Base-by-base conservation (phyloP, 2,797 vertebrate genomes). In the Coregonus suidteri region DNA sequence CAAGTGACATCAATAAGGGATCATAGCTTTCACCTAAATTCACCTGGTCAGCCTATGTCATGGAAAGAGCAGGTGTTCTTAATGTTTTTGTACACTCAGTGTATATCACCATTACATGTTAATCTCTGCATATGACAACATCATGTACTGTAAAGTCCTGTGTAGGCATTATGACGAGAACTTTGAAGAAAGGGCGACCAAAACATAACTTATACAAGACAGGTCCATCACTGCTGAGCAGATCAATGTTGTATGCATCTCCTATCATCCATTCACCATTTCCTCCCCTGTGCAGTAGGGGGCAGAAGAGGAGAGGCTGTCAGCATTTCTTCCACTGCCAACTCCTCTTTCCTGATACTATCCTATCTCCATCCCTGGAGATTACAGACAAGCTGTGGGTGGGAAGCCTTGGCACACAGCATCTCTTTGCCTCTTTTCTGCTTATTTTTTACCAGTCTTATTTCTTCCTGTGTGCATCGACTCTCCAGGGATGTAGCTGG, bases 291-390 rank as follows among this genome's bases (percentile, higher is more conserved):
- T 90, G 79, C 93, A 91, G 90, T 81, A 94, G 93, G 92, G 91
- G 93, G 90, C 91, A 93, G 89, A 88, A 91, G 89, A 91, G 88
- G 87, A 84, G 85, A 91, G 91, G 90, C 87, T 88, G 89, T 91
- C 88, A 84, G 71, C 81, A 71, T 67, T 85, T 80, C 87, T 81
- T 14, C 15, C 84, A 75, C 82, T 87, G 84, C 89, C 85, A 85
- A 85, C 88, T 82, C 78, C 79, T 85, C 80, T 82, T 83, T 77
- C 82, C 82, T 81, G 82, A 86, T 88, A 74, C 82, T 73, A 75
- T 78, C 75, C 84, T 87, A 80, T 83, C 85, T 14, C n/a, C 25
- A 80, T 84, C 85, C 14, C 30, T 6, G 75, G 87, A 89, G 90
- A 90, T 85, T 88, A 82, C 75, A 89, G 77, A 87, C 79, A 25